A percentile compares a stretch with the other conserved stretches of the same genome.
Conservation (phyloP, 2,113 vertebrate species). For the Tinamus guttatus region DNA sequence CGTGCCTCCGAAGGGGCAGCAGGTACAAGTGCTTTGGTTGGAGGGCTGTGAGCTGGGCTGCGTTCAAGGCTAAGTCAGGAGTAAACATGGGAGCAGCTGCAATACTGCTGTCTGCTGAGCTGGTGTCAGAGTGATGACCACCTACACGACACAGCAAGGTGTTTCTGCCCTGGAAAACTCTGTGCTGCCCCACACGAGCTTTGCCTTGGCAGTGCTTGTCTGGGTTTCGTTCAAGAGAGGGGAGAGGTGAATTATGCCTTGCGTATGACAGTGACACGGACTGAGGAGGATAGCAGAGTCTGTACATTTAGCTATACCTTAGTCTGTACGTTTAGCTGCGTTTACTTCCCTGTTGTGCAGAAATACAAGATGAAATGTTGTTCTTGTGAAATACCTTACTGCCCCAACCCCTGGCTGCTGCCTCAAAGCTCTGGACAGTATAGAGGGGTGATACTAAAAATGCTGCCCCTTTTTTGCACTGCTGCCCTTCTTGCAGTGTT, state of each 20-base stretch:
- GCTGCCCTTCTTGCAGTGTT: background rate
- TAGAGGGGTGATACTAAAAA: fast-evolving
- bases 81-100: background rate
- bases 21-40: background rate
- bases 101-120: fast-evolving
- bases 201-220: fast-evolving
- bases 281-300: fast-evolving
- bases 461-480: background rate
- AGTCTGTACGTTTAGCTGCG: fast-evolving
- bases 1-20: fast-evolving
- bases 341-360: fast-evolving
- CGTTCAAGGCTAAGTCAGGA: background rate
- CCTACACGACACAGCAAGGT: background rate
- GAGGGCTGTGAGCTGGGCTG: background rate
- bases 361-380: fast-evolving
- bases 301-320: too few relatives aligned
- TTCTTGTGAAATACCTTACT: background rate
- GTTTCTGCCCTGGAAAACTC: background rate
- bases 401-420: fast-evolving
- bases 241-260: background rate
- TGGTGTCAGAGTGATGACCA: fast-evolving
- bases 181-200: fast-evolving
- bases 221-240: background rate
- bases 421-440: fast-evolving
- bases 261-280: too few relatives aligned